Evolutionary conservation across 2,113 vertebrate genomes (phyloP).

Genomic region (Microtus pennsylvanicus): DNA sequence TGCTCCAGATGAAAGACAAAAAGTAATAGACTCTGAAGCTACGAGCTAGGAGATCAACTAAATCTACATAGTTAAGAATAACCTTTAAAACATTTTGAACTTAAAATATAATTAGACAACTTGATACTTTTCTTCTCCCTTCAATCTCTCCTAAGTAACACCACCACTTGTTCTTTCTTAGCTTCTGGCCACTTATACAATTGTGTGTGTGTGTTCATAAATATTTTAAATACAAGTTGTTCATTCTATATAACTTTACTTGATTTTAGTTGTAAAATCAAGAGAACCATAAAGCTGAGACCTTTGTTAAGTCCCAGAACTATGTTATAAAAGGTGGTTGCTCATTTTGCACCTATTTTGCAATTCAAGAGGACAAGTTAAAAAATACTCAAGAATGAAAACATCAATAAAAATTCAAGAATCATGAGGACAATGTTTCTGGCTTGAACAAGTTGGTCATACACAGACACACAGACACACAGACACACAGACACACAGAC

Average conservation of each 20-base stretch:
- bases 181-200: not conserved
- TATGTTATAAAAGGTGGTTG: not conserved
- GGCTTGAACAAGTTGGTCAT: not conserved
- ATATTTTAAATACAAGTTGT: not conserved
- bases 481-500: not conserved
- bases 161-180: not conserved
- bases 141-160: not conserved
- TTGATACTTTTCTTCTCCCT: not conserved
- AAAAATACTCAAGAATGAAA: not conserved
- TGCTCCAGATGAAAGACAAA: not conserved
- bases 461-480: not conserved
- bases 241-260: not conserved
- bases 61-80: not conserved
- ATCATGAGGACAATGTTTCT: not conserved
- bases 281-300: not conserved
- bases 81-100: not conserved
- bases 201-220: not conserved
- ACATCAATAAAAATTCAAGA: not conserved
- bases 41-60: not conserved
- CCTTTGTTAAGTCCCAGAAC: not conserved
- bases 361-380: not conserved
- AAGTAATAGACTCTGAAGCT: not conserved
- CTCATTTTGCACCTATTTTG: not conserved
- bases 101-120: not conserved
- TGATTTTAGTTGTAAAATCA: not conserved